phyloP scores from a whole-genome alignment of 1,140 invertebrate genomes.

The Sesamia nonagrioides region DNA sequence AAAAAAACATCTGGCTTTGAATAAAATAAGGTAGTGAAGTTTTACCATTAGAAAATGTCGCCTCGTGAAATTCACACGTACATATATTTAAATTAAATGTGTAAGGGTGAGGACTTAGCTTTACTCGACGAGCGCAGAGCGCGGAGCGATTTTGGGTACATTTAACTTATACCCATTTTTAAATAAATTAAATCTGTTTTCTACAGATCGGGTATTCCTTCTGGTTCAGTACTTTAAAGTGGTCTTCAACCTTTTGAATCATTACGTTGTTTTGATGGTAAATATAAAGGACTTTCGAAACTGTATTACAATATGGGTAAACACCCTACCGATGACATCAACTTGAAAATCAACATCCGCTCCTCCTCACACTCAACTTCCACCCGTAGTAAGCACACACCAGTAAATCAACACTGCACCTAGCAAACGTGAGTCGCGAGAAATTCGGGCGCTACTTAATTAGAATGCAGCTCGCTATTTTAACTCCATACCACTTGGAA shows the following conservation, averaged over 20 bases:
- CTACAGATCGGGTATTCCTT: no score
- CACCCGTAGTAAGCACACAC: constrained; percentile 13
- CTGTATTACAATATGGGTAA: neutral
- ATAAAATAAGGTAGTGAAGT: constrained; percentile 24
- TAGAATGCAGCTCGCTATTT: constrained; percentile 35
- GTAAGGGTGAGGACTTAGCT: neutral
- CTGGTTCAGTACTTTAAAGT: no score
- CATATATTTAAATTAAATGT: constrained; percentile 32
- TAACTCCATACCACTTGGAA: constrained; percentile 25
- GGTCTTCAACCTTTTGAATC: no score
- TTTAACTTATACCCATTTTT: no score
- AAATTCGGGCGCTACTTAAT: constrained; percentile 36
- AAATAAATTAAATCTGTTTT: no score
- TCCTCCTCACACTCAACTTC: neutral
- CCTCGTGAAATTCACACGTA: constrained; percentile 31
- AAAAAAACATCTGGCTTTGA: constrained; percentile 9
- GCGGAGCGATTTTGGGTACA: constrained; percentile 15
- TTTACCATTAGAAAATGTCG: constrained; percentile 27
- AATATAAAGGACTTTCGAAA: no score
- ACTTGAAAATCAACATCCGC: neutral
- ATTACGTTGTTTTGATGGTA: no score
- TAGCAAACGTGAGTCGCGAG: constrained; percentile 9
- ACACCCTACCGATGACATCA: neutral
- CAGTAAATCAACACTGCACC: constrained; percentile 38
- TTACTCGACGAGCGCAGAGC: no score